Conservation (phyloP, 2,113 vertebrate species). For the Edolisoma coerulescens region DNA sequence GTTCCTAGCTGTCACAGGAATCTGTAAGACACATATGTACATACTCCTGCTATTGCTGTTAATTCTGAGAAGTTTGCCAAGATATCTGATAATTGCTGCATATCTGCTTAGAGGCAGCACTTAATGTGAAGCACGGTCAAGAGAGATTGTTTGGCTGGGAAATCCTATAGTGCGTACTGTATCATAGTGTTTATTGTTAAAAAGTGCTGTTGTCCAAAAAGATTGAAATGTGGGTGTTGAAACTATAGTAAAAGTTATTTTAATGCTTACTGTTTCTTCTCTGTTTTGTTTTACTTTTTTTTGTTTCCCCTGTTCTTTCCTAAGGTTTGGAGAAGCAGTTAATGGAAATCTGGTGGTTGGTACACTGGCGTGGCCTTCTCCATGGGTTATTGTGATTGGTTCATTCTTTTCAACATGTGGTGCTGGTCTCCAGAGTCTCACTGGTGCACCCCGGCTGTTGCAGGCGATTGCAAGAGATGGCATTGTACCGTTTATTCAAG, state of each 20-base stretch:
- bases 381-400: constrained; percentile 97
- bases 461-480: constrained; percentile 95
- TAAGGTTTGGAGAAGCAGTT: constrained; percentile 92
- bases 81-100: background rate
- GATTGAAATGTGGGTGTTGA: background rate
- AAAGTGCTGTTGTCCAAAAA: background rate
- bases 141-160: background rate
- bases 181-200: background rate
- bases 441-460: constrained; percentile 89
- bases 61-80: background rate
- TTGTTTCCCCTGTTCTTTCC: background rate
- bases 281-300: background rate
- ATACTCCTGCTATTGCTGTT: background rate
- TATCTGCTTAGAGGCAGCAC: background rate
- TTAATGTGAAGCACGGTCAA: background rate
- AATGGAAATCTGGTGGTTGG: constrained; percentile 92
- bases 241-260: background rate
- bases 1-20: background rate
- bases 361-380: constrained; percentile 93
- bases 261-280: background rate
- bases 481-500: constrained; percentile 91
- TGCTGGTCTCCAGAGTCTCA: constrained; percentile 93
- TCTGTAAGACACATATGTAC: background rate
- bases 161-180: rapidly evolving
- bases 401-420: constrained; percentile 97